Percentiles rank a stretch among this genome's conserved stretches.
Conservation (phyloP, 2,888 invertebrate species). For the Heteromyza rotundicornis region DNA sequence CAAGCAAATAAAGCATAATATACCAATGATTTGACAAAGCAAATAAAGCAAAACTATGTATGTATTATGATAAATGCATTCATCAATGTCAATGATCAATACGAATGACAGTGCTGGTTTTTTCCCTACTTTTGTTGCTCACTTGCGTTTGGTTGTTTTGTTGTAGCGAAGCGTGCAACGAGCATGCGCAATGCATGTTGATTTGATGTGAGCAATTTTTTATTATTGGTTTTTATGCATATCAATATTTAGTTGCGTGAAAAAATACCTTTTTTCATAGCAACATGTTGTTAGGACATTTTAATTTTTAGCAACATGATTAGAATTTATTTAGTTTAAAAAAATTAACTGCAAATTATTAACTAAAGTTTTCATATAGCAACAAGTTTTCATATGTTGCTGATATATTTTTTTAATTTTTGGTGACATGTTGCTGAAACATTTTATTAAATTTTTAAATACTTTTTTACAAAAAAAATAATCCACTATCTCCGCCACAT, state of each 20-base stretch:
- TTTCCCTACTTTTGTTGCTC: not conserved
- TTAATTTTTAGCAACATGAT: too few relatives aligned
- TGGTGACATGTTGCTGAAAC: constrained; percentile 25
- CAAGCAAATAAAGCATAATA: not conserved
- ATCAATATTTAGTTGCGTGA: not conserved
- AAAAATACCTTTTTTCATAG: too few relatives aligned
- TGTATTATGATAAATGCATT: constrained; percentile 15
- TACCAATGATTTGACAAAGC: not conserved
- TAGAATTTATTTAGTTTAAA: too few relatives aligned
- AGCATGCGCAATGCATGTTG: too few relatives aligned
- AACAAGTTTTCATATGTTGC: too few relatives aligned
- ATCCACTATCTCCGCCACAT: not conserved
- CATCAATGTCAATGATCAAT: constrained; percentile 24
- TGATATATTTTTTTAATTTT: not conserved
- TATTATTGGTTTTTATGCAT: constrained; percentile 1
- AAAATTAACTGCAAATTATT: too few relatives aligned
- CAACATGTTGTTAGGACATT: too few relatives aligned
- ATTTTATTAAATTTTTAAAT: not conserved
- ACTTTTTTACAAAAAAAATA: too few relatives aligned
- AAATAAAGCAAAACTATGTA: not conserved
- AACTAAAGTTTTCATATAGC: too few relatives aligned
- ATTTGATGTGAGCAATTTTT: too few relatives aligned
- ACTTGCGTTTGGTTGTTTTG: constrained; percentile 8
- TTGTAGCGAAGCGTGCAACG: too few relatives aligned
- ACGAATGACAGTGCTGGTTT: constrained; percentile 1